phyloP scores from a whole-genome alignment of 92 coral and sea anemone species.

The Blastomussa wellsi region DNA sequence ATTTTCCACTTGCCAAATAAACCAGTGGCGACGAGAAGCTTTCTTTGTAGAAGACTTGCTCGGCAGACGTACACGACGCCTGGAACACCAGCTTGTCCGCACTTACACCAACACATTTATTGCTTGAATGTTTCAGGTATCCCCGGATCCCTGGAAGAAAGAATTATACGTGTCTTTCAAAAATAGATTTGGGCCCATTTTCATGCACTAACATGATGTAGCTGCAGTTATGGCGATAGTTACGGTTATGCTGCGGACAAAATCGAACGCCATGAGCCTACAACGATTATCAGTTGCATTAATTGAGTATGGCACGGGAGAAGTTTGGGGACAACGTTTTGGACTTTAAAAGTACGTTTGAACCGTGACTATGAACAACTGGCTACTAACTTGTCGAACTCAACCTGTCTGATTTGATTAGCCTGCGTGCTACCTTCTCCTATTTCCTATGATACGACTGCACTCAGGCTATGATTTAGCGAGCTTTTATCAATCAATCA shows the following conservation, averaged over 20 bases:
- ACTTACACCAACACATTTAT: constrained; percentile 35
- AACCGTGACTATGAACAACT: too few relatives aligned
- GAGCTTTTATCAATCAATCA: too few relatives aligned
- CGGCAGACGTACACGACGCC: constrained; percentile 28
- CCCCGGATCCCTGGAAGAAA: constrained; percentile 36
- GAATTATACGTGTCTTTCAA: neutral
- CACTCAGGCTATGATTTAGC: too few relatives aligned
- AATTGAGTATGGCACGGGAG: too few relatives aligned
- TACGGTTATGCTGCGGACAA: neutral
- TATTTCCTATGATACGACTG: too few relatives aligned
- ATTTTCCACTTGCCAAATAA: constrained; percentile 35
- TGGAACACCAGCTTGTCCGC: constrained; percentile 25
- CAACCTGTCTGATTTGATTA: too few relatives aligned
- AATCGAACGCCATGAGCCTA: neutral
- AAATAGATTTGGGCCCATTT: neutral
- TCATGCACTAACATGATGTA: neutral
- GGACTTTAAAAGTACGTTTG: too few relatives aligned
- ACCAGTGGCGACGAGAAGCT: constrained; percentile 24
- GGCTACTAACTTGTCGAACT: too few relatives aligned
- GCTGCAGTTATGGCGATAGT: neutral
- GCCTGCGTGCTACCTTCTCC: too few relatives aligned
- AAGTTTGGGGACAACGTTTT: too few relatives aligned
- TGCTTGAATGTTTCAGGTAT: constrained; percentile 48
- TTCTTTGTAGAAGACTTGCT: constrained; percentile 44
- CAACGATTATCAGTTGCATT: too few relatives aligned